Evolutionary conservation across 2,888 invertebrate genomes (phyloP), one percentile per base, ranked within the genome.

Genomic region (Cerceris ruficornis): DNA sequence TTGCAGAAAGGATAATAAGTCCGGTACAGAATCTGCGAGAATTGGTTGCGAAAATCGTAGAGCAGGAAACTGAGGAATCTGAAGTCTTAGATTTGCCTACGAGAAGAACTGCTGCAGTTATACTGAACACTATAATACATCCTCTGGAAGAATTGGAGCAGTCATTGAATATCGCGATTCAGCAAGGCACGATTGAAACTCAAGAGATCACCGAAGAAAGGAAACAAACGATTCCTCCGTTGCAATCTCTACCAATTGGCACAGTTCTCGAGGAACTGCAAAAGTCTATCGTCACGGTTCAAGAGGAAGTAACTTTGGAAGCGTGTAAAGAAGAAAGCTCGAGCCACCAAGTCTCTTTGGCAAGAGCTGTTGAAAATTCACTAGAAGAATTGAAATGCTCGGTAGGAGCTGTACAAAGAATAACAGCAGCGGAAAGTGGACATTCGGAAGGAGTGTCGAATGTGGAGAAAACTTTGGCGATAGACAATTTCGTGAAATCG

Each of bases 271-370:
- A 92, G 41, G 91, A 93, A 11, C 82, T 94, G 13, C 90, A 92
- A 86, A 88, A 73, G 86, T 93, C 89, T 17, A 91, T 94, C 52
- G 92, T 92, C 1, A 86, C 90, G 49, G 76, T 90, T 7, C 91
- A 92, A 58, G 90, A 92, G 73, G 88, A 90, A 75, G 55, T 82
- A 0, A 50, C 75, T 0, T 46, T 85, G 42, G 75, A 83, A 58
- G 8, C 68, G 0, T 17, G 15, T 1, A 54, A 50, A 8, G 60
- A 17, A 8, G 41, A 68, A 14, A 11, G 8, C 7, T 15, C 64
- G 1, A 46, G 64, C 0, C 6, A 8, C 0, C n/a, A 65, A 17
- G 50, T 50, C 5, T 42, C 15, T 0, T 15, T 69, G 0, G 64
- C 52, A 5, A 69, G 67, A 11, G 72, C 49, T 13, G 49, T 80